Evolutionary conservation across 2,888 invertebrate genomes (phyloP).

Genomic region (Pollenia labialis): DNA sequence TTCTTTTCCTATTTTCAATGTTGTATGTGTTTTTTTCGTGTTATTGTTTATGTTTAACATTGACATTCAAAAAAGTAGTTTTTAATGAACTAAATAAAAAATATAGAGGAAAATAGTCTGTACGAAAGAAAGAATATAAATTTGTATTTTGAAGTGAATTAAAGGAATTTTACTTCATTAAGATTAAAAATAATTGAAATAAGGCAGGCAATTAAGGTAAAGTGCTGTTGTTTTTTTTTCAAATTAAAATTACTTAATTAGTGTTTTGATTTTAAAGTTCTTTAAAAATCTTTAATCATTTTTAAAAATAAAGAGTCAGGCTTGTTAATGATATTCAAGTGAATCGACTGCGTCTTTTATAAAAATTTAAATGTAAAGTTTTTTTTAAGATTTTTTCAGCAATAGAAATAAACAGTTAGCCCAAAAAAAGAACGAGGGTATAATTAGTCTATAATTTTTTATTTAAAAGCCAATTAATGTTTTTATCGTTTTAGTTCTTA

Average conservation of each 20-base stretch:
- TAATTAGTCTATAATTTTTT: too few species aligned
- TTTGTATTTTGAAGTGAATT: not conserved
- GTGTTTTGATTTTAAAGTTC: not conserved
- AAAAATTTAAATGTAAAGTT: too few species aligned
- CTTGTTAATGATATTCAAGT: too few species aligned
- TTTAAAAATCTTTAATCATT: not conserved
- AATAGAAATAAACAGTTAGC: too few species aligned
- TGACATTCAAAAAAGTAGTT: constrained; percentile 52
- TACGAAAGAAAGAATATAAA: not conserved
- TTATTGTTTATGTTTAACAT: constrained; percentile 32
- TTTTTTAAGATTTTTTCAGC: too few species aligned
- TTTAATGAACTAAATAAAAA: constrained; percentile 12
- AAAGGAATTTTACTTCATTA: not conserved
- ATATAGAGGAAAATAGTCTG: not conserved
- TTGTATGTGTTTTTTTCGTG: not conserved
- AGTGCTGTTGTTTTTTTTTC: not conserved
- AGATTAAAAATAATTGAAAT: not conserved
- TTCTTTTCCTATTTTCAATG: constrained; percentile 1
- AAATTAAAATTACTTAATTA: not conserved
- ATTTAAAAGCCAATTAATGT: too few species aligned
- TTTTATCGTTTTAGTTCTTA: too few species aligned
- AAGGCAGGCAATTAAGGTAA: not conserved
- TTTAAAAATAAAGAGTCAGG: too few species aligned
- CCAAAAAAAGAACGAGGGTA: too few species aligned
- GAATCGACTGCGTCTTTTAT: too few species aligned